phyloP scores from a whole-genome alignment of 2,113 vertebrate species.

The Spheniscus mendiculus region DNA sequence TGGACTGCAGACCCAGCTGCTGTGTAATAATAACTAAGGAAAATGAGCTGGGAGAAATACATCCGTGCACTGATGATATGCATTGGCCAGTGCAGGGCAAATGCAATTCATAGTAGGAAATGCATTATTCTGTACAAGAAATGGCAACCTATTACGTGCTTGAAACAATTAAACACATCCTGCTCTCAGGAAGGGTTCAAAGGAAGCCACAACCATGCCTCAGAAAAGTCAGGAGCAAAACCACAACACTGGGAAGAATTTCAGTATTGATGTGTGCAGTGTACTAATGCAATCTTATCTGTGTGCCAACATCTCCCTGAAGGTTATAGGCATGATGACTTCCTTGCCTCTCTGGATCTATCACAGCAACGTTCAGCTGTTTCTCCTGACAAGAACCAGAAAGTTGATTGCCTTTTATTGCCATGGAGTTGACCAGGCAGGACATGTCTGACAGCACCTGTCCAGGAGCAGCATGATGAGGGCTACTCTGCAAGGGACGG shows the following conservation, averaged over 20 bases:
- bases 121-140: background rate
- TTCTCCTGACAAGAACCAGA: background rate
- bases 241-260: background rate
- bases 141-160: background rate
- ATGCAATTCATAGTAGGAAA: background rate
- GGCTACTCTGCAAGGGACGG: background rate
- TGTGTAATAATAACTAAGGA: background rate
- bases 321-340: background rate
- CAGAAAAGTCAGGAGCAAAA: background rate
- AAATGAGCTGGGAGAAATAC: background rate
- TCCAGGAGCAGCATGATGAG: background rate
- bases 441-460: background rate
- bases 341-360: background rate
- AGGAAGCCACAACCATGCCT: background rate
- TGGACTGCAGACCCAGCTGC: background rate
- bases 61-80: background rate
- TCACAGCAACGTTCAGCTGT: background rate
- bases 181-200: background rate
- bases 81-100: background rate
- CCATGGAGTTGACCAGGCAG: background rate
- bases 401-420: background rate
- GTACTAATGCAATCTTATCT: background rate
- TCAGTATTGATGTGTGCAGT: background rate
- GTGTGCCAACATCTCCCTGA: background rate
- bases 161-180: background rate